Base-by-base conservation (phyloP, 2,888 invertebrate genomes). In the Mythimna loreyi region DNA sequence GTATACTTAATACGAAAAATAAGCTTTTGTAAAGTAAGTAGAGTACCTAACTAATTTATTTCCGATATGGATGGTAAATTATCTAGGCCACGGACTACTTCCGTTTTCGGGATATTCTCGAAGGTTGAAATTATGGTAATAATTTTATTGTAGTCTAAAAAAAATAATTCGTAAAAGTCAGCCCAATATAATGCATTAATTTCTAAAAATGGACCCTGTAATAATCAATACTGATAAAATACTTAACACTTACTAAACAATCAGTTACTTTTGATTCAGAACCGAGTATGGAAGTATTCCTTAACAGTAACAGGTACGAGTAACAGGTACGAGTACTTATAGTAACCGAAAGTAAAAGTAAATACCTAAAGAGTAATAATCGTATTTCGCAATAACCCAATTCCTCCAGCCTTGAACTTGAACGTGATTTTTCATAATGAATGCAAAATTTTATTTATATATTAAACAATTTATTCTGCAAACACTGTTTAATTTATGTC, bases 401-500 rank as follows among this genome's bases (percentile, higher is more conserved):
- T 50, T 64, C 50, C 6, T 45, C 16, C 19, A 45, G 21, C 81
- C 80, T 62, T 77, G 77, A 80, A 62, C 70, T 76, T 45, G 69
- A 3, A 30, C 21, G 36, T 49, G 64, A 59, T 69, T 61, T 55
- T 57, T 75, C 28, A 7, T 75, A 58, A 80, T 59, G 3, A 65
- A 80, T 80, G 58, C 58, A 55, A 70, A 45, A 65, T 80, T 47
- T 65, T 65, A 65, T 55, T 3, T 19, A 40, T 16, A 16, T 80
- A 28, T 40, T 53, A 60, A 75, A 49, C 25, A 50, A 23, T 80
- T 75, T 80, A 70, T 65, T 76, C 64, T 47, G 80, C 77, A 80
- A 65, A 80, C 53, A 70, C 47, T 21, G 43, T 21, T n/a, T 77
- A 70, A 80, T 69, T 65, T 80, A 80, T 80, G 77, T 69, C 43